These are phyloP conservation scores for Acrobasis consociella DNA, from an alignment of 2,888 invertebrate species.

Conservation along the genomic window DNA sequence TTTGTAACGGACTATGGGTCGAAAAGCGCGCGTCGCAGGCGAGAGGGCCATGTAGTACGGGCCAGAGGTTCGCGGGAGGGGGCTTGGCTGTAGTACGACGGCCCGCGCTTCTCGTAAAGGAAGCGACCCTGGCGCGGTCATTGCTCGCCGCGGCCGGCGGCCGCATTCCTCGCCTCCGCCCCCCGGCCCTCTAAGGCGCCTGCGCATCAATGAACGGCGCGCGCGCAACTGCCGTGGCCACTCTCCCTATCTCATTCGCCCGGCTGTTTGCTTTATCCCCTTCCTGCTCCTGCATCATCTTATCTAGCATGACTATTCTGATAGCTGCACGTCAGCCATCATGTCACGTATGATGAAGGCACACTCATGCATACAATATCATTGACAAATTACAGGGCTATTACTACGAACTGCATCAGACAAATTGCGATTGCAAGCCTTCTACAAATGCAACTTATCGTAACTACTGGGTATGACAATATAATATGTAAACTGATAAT, in stretches of 20 bases:
- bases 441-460: not conserved
- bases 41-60: conserved; percentile 73
- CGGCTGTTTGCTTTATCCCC: conserved; percentile 43
- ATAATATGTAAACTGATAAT: conserved; percentile 4
- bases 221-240: conserved; percentile 66
- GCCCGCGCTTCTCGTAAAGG: conserved; percentile 80
- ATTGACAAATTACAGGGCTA: conserved; percentile 29
- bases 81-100: conserved; percentile 76
- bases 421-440: conserved; percentile 10
- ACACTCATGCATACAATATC: conserved; percentile 28
- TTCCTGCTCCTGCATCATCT: conserved; percentile 41
- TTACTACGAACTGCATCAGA: conserved; percentile 8
- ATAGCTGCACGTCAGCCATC: conserved; percentile 29
- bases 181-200: conserved; percentile 63
- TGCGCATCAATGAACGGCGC: conserved; percentile 80
- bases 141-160: conserved; percentile 81
- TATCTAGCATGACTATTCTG: conserved; percentile 33
- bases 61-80: conserved; percentile 50
- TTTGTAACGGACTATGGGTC: conserved; percentile 80
- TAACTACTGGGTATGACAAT: not conserved
- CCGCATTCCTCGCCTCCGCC: conserved; percentile 75
- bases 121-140: conserved; percentile 83
- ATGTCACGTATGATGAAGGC: conserved; percentile 24
- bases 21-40: conserved; percentile 74
- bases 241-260: conserved; percentile 61